Base-by-base conservation (phyloP, 2,888 invertebrate species). In the Eurytoma adleriae region DNA sequence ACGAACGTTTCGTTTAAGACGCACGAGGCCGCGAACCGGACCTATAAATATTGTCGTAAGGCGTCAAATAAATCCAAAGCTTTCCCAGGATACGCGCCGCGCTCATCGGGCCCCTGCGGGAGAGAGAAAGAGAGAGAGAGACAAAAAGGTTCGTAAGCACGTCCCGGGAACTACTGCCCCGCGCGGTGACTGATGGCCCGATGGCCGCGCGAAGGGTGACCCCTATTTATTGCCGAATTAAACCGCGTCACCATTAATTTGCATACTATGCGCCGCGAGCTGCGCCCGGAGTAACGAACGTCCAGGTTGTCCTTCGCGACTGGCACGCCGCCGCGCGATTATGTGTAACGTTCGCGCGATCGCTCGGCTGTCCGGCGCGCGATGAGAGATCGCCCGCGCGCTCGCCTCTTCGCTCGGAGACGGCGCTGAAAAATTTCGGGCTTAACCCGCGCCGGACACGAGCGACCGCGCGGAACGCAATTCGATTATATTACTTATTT, bases 191-290 rank as follows among this genome's bases (percentile, higher is more conserved):
- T 87, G 90, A 90, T 89, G 88, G 87, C 85, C 87, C 85, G 85
- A 87, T 87, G 87, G 87, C 85, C 86, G 88, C 84, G 85, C 85
- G 86, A 88, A 86, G 87, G 88, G 89, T 88, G 87, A 90, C 89
- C 90, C 88, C 89, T 90, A 90, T 90, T 90, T 90, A 90, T 90
- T 90, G 90, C 89, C 90, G 90, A 90, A 90, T 90, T 90, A 90
- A 90, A 90, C 87, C 90, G 89, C 89, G 89, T 89, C 90, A 87
- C 89, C 90, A 88, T 90, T 90, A 89, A 90, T 90, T 90, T 90
- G 87, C 90, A 90, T 89, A 87, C 87, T 86, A 83, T 67, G 61
- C 81, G 83, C 81, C n/a, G 70, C 20, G 30, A 69, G 57, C 48
- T 27, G 54, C 48, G 12, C 16, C n/a, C 14, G 20, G 57, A 57